Evolutionary conservation across 1,140 invertebrate species (phyloP).

Genomic region (Nymphalis io): DNA sequence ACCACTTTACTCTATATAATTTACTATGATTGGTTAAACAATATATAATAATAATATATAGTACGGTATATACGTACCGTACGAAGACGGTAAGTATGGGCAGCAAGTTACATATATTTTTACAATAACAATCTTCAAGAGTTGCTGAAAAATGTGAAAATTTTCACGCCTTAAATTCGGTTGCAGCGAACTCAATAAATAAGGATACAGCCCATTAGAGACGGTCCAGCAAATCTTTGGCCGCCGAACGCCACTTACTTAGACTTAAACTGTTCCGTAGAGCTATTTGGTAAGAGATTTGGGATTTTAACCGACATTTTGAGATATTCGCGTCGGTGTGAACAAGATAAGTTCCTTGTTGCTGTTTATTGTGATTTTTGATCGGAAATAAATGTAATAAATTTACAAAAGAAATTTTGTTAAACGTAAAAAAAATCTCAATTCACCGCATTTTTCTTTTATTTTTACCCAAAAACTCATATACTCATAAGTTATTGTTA

Average conservation of each 20-base stretch:
- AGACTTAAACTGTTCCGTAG: constrained; percentile 76
- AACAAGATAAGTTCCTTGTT: constrained; percentile 28
- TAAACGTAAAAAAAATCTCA: too few relatives aligned
- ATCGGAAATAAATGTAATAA: too few relatives aligned
- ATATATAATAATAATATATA: too few relatives aligned
- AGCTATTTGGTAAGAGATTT: constrained; percentile 79
- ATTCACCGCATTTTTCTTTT: too few relatives aligned
- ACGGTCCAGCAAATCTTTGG: constrained; percentile 77
- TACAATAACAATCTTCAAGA: not conserved
- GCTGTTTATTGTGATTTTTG: not conserved
- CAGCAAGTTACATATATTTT: not conserved
- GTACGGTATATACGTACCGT: too few relatives aligned
- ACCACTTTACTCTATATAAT: too few relatives aligned
- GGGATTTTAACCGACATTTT: constrained; percentile 73
- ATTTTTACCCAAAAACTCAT: too few relatives aligned
- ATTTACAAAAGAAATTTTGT: too few relatives aligned
- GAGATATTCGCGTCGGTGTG: constrained; percentile 50
- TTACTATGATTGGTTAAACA: too few relatives aligned
- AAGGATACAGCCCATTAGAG: constrained; percentile 78
- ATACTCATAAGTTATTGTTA: too few relatives aligned
- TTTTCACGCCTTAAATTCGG: constrained; percentile 56
- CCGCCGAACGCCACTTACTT: constrained; percentile 79
- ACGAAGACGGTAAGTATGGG: too few relatives aligned
- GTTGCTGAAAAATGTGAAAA: constrained; percentile 35
- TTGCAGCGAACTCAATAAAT: constrained; percentile 71